A percentile compares a stretch with the other conserved stretches of the same genome.
Conservation (phyloP, 37 sponge, comb jelly and placozoan species). For the Crambe crambe region DNA sequence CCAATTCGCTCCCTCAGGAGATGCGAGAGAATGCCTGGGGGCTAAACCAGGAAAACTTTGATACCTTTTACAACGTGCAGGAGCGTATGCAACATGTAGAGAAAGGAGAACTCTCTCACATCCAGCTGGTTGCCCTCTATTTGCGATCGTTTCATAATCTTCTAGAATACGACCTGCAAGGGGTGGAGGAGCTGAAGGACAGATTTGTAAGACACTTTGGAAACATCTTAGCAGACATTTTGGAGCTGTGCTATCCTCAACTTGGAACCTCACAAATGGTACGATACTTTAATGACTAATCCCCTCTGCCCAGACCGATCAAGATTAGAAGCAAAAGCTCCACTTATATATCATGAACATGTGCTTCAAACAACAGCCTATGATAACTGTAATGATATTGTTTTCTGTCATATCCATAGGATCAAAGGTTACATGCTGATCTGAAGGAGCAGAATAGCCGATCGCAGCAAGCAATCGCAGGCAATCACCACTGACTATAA, state of each 20-base stretch:
- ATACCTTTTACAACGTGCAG: conserved; percentile 5
- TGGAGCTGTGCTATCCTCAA: conserved; percentile 3
- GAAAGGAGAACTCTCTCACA: background rate
- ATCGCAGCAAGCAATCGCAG: too few relatives aligned
- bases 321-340: too few relatives aligned
- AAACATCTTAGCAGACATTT: conserved; percentile 15
- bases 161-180: conserved; percentile 20
- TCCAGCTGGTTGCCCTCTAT: conserved; percentile 19
- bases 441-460: too few relatives aligned
- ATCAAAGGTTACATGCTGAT: too few relatives aligned
- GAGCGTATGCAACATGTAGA: background rate
- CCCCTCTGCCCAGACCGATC: too few relatives aligned
- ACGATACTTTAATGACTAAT: too few relatives aligned
- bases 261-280: background rate
- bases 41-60: background rate
- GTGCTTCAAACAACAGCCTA: too few relatives aligned
- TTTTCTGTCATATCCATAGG: too few relatives aligned
- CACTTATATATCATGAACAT: too few relatives aligned
- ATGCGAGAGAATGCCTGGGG: background rate
- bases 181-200: background rate
- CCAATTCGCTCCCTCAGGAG: conserved; percentile 1
- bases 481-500: too few relatives aligned
- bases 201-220: conserved; percentile 4
- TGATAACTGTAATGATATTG: too few relatives aligned
- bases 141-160: conserved; percentile 39